Evolutionary conservation across 2,888 invertebrate species (phyloP), one percentile per base, ranked within the genome.

Genomic region (Drosophila recens): DNA sequence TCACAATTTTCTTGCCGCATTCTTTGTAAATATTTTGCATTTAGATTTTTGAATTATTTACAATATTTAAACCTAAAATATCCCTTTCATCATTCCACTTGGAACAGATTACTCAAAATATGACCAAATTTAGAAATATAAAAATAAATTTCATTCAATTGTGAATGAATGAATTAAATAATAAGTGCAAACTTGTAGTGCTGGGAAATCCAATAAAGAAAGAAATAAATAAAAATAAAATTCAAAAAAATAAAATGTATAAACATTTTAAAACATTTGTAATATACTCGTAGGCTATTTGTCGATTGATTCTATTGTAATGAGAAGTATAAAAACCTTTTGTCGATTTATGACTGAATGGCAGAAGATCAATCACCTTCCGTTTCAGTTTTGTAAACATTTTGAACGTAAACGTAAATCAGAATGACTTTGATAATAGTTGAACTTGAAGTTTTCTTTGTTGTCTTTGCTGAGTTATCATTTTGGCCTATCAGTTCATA

Each of bases 281-380:
- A 42, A 42, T 4, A 3, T 2, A 54, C 15, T 46, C 8, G 57
- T 38, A 15, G 38, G 5, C 38, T 40, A 58, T 30, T 40, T 17
- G 20, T 11, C 54, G 30, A 53, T 27, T 53, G 3, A 8, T 43
- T 34, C 54, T 13, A 43, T 38, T 38, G 58, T 38, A 48, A 58
- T 48, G 15, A 38, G 23, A 45, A 56, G 23, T 45, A 3, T 43
- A 11, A 20, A 10, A 15, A 20, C 20, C 9, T 11, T 13, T 40
- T 38, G 27, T 43, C 45, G 42, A 15, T 27, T 68, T 42, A 9
- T 51, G 36, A 23, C 23, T 23, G 30, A 58, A 54, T 23, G 49
- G n/a, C 15, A 30, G 54, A 42, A 46, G 58, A 74, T 69, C 53
- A 58, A 74, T 74, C 74, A 72, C 40, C 30, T 52, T 42, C 15